Conservation (phyloP, 2,888 invertebrate genomes). For the Pantelozetes paolii region DNA sequence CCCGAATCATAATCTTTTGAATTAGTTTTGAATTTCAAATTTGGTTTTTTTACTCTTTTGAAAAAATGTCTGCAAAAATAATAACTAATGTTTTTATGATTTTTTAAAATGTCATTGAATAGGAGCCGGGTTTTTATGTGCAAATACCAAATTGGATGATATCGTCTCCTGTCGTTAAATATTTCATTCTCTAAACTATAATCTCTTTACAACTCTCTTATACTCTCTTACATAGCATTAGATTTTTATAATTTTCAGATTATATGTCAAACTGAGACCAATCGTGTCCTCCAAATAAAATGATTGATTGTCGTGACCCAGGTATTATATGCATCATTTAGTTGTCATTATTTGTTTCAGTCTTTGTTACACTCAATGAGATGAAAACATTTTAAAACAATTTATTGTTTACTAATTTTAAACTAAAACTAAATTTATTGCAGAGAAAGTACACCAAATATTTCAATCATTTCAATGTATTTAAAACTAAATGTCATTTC, state of each 20-base stretch:
- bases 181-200: slow-evolving; percentile 2
- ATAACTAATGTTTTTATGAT: slow-evolving; percentile 2
- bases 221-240: neutral
- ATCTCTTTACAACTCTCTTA: neutral
- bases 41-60: neutral
- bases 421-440: neutral
- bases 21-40: slow-evolving; percentile 2
- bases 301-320: neutral
- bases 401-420: neutral
- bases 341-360: slow-evolving; percentile 16
- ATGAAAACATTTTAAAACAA: neutral
- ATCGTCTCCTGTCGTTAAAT: slow-evolving; percentile 19
- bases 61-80: neutral
- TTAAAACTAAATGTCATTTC: neutral
- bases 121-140: neutral
- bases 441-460: neutral
- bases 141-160: slow-evolving; percentile 24
- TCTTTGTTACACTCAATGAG: neutral
- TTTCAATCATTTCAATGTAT: neutral
- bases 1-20: neutral
- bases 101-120: neutral
- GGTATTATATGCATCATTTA: slow-evolving; percentile 20
- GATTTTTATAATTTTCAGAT: slow-evolving; percentile 4
- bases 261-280: neutral
- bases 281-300: neutral